Percentiles rank a stretch among this genome's conserved stretches.
Conservation (phyloP, 2,113 vertebrate species). For the Bos taurus region DNA sequence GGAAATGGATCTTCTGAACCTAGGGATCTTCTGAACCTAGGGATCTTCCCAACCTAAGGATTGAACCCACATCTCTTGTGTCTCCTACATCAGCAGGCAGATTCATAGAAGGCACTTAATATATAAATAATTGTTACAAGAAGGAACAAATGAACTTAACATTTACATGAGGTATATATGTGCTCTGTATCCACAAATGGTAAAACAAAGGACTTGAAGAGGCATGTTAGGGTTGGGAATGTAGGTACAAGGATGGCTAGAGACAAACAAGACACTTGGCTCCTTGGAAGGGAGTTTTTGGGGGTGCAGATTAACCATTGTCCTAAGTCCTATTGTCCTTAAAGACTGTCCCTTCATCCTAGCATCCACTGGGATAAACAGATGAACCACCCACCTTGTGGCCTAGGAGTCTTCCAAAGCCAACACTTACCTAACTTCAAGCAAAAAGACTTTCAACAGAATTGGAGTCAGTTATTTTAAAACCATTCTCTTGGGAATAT, state of each 20-base stretch:
- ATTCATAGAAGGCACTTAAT: background rate
- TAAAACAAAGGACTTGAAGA: background rate
- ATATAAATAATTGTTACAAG: background rate
- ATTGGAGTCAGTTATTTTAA: background rate
- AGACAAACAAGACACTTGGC: rapidly evolving
- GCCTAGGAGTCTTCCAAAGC: background rate
- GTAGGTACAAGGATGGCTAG: background rate
- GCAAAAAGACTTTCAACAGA: background rate
- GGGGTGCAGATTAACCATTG: background rate
- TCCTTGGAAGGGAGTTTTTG: background rate
- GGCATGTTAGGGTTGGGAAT: background rate
- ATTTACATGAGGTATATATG: background rate
- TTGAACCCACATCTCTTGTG: background rate
- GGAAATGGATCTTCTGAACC: background rate
- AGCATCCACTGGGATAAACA: background rate
- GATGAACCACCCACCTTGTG: background rate
- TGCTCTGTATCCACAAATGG: background rate
- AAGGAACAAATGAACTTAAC: background rate
- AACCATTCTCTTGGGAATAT: background rate
- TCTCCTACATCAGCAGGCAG: background rate
- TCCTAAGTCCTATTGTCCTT: background rate
- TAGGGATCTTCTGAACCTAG: background rate
- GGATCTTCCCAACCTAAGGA: background rate
- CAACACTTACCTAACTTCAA: background rate
- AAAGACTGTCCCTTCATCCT: background rate